These are phyloP conservation scores for Norana najaformis DNA, from an alignment of 2,888 invertebrate genomes.

Conservation along the genomic window DNA sequence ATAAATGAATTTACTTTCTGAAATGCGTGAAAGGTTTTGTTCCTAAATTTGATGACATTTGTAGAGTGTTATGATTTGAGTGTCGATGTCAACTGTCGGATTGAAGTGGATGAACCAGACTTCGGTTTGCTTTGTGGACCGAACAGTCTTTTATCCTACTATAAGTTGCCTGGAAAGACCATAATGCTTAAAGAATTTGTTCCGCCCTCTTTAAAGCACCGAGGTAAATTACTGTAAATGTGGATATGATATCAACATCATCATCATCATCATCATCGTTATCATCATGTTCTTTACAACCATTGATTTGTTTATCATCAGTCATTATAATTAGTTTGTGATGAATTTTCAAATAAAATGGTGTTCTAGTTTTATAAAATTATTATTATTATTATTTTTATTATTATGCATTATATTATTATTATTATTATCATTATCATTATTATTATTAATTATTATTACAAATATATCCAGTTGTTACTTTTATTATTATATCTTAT, in stretches of 20 bases:
- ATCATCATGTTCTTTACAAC: background rate
- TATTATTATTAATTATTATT: background rate
- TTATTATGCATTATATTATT: background rate
- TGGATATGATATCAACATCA: background rate
- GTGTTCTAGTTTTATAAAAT: background rate
- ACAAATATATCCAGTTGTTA: background rate
- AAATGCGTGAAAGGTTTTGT: background rate
- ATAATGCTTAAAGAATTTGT: background rate
- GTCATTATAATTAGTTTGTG: background rate
- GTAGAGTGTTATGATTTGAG: slow-evolving; percentile 1
- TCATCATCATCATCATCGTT: background rate
- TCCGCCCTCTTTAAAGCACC: background rate
- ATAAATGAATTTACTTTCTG: too few relatives aligned
- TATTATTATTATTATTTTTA: slow-evolving; percentile 3
- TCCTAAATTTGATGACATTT: background rate
- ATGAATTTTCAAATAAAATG: background rate
- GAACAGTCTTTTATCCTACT: background rate
- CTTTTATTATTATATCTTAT: background rate
- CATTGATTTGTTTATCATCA: background rate
- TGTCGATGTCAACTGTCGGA: background rate
- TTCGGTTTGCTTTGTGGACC: background rate
- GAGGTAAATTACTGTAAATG: background rate
- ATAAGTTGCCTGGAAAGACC: background rate
- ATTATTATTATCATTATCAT: background rate
- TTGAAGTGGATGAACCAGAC: slow-evolving; percentile 1